Evolutionary conservation across 2,113 vertebrate species (phyloP).

Genomic region (Mustela lutreola): DNA sequence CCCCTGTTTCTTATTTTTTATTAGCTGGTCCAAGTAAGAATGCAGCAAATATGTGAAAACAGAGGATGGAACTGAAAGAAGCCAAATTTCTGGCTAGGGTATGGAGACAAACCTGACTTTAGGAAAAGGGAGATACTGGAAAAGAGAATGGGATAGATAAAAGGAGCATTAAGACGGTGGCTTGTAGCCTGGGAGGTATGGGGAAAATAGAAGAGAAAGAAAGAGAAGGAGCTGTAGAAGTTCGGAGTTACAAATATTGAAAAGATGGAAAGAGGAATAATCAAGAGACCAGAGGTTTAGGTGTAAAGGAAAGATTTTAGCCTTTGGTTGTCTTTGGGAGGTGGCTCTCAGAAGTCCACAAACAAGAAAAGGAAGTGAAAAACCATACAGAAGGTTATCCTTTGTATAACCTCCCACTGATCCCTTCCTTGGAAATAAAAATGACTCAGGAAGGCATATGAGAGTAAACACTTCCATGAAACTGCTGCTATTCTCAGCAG

Average conservation of each 20-base stretch:
- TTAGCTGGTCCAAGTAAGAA: neutral
- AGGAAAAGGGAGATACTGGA: neutral
- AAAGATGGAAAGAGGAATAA: neutral
- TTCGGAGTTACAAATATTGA: conserved; percentile 26
- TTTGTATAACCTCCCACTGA: neutral
- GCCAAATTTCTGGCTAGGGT: neutral
- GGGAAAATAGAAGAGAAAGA: neutral
- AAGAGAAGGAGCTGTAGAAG: neutral
- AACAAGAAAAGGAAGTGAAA: conserved; percentile 27
- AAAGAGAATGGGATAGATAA: neutral
- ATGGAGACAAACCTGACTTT: neutral
- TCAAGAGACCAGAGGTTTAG: neutral
- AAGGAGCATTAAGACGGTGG: neutral
- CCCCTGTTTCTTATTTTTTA: neutral
- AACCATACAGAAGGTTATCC: neutral
- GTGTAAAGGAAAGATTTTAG: neutral
- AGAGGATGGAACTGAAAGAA: neutral
- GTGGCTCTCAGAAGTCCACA: neutral
- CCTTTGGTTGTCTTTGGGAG: neutral
- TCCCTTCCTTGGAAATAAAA: conserved; percentile 11
- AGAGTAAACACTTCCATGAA: neutral
- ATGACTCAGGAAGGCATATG: neutral
- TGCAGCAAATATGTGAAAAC: neutral
- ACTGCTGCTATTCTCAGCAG: neutral
- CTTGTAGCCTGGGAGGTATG: neutral